These are phyloP conservation scores for Macrotus californicus DNA, from an alignment of 2,113 vertebrate genomes.

Conservation along the genomic window DNA sequence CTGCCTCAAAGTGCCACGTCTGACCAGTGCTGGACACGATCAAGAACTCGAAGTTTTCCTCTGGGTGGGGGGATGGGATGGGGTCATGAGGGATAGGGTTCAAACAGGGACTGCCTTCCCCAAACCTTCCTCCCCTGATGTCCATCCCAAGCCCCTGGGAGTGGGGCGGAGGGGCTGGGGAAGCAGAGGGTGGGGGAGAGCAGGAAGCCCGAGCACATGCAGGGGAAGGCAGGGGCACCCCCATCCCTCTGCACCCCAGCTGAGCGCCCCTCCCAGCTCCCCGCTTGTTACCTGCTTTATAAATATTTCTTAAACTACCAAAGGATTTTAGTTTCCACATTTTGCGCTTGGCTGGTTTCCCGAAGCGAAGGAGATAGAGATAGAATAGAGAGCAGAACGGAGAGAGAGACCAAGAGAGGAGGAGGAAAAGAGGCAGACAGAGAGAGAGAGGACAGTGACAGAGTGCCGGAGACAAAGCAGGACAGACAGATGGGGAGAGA, in stretches of 20 bases:
- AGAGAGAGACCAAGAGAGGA: slow-evolving; percentile 65
- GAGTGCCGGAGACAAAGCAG: slow-evolving; percentile 68
- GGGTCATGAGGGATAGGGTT: slow-evolving; percentile 15
- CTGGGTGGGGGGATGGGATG: slow-evolving; percentile 72
- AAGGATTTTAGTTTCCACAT: slow-evolving; percentile 99
- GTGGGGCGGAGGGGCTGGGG: slow-evolving; percentile 27
- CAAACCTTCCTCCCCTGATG: slow-evolving; percentile 53
- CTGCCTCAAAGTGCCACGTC: slow-evolving; percentile 96
- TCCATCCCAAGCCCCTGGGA: slow-evolving; percentile 58
- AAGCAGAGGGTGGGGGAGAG: slow-evolving; percentile 52
- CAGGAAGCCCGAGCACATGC: slow-evolving; percentile 75
- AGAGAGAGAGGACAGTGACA: slow-evolving; percentile 38
- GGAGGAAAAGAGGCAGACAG: slow-evolving; percentile 44
- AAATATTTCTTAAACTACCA: slow-evolving; percentile 99
- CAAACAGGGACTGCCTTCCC: background rate
- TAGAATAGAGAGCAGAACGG: slow-evolving; percentile 65
- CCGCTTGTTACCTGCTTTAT: slow-evolving; percentile 95
- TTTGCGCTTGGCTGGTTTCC: slow-evolving; percentile 97
- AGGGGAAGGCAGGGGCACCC: slow-evolving; percentile 55
- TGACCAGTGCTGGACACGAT: slow-evolving; percentile 95
- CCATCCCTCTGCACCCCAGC: slow-evolving; percentile 70
- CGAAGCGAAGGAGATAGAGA: slow-evolving; percentile 80
- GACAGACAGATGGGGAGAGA: slow-evolving; percentile 77
- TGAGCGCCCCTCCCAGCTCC: slow-evolving; percentile 60
- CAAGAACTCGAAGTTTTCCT: slow-evolving; percentile 96